Conservation (phyloP, 2,888 invertebrate species). For the Heliconius sara region DNA sequence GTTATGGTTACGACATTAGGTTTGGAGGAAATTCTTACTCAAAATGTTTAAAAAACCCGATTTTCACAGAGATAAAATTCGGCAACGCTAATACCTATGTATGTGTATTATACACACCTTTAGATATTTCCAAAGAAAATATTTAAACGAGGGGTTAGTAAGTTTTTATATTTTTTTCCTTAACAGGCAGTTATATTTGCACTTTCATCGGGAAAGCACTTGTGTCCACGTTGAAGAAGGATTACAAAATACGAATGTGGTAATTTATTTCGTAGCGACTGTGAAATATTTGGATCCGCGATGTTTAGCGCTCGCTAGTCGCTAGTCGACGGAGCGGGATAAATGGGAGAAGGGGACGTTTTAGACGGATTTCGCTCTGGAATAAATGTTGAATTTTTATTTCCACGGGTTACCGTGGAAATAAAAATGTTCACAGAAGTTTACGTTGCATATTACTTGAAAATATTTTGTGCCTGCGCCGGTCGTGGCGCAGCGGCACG, state of each 20-base stretch:
- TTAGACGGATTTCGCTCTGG: constrained; percentile 19
- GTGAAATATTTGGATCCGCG: constrained; percentile 41
- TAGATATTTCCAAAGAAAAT: not conserved
- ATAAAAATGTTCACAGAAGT: not conserved
- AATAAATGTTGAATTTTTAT: constrained; percentile 19
- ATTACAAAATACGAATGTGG: constrained; percentile 35
- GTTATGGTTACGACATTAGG: no score
- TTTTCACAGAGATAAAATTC: no score
- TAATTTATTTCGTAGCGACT: constrained; percentile 41
- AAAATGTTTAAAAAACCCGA: no score
- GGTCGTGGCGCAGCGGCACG: no score
- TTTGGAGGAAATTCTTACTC: no score
- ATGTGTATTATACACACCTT: not conserved
- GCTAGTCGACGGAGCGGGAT: constrained; percentile 21
- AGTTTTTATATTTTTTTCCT: not conserved
- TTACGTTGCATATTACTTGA: constrained; percentile 13
- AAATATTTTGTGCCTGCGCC: not conserved
- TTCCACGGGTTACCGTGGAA: no score
- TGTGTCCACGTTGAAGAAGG: constrained; percentile 32
- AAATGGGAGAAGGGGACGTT: constrained; percentile 13
- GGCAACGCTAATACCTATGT: no score
- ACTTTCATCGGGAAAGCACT: not conserved
- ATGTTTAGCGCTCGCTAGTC: constrained; percentile 18
- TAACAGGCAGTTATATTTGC: constrained; percentile 1
- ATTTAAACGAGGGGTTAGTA: not conserved